Percentiles rank a stretch among this genome's conserved stretches.
These are phyloP conservation scores for Cosmia pyralina DNA, from an alignment of 2,888 invertebrate species.

Conservation along the genomic window DNA sequence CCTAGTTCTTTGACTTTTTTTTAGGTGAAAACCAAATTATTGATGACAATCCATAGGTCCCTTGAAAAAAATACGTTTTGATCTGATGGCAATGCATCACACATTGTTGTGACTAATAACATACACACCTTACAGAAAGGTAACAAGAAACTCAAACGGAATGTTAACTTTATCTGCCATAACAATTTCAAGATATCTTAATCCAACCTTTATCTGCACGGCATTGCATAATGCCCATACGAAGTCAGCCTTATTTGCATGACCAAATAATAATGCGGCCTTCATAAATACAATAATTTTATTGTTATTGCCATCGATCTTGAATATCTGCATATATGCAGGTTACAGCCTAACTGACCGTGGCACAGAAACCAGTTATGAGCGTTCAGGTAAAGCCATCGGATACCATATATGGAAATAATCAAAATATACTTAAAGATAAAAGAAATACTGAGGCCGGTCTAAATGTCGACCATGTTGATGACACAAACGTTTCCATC, in stretches of 20 bases:
- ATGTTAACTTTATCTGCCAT: conserved; percentile 24
- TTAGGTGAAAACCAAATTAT: not conserved
- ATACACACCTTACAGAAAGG: not conserved
- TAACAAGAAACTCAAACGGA: conserved; percentile 3
- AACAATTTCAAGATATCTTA: conserved; percentile 30
- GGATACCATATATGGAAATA: conserved; percentile 14
- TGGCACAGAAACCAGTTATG: conserved; percentile 53
- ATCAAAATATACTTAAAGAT: conserved; percentile 28
- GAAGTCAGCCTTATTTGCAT: conserved; percentile 37
- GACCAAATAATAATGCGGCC: conserved; percentile 34
- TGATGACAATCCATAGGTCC: not conserved
- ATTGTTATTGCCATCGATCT: conserved; percentile 63
- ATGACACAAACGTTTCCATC: conserved; percentile 37
- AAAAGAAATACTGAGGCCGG: conserved; percentile 19
- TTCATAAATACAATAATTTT: conserved; percentile 53
- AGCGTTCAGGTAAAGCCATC: conserved; percentile 29
- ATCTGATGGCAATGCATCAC: not conserved
- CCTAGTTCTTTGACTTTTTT: not conserved
- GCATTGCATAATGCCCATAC: conserved; percentile 45
- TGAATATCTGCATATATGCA: conserved; percentile 54
- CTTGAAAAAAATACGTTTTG: not conserved
- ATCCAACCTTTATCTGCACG: conserved; percentile 39
- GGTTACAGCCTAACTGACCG: conserved; percentile 40
- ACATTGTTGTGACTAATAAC: not conserved
- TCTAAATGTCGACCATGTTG: conserved; percentile 35